Conservation (phyloP, 2,888 invertebrate genomes). For the Phyto melanocephala region DNA sequence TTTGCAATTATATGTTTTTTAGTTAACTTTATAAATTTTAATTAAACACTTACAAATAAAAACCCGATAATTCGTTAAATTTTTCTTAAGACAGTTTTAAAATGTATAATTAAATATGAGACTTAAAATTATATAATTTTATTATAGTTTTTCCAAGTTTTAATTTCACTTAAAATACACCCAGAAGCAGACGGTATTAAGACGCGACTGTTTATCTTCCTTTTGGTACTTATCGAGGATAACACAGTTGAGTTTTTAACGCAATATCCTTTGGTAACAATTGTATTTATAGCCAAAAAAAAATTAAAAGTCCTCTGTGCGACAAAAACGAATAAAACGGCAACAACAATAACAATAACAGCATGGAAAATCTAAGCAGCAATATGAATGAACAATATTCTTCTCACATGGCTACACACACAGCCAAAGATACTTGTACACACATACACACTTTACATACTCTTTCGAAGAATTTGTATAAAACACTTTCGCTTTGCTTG, state of each 20-base stretch:
- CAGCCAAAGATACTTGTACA: not conserved
- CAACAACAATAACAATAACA: slow-evolving; percentile 41
- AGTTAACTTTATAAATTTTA: too few species aligned
- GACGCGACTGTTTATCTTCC: slow-evolving; percentile 67
- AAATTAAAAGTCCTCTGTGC: slow-evolving; percentile 61
- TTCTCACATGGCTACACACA: not conserved
- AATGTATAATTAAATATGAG: too few species aligned
- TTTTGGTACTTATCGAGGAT: slow-evolving; percentile 72
- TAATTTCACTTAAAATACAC: slow-evolving; percentile 30
- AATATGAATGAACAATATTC: slow-evolving; percentile 51
- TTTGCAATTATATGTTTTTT: too few species aligned
- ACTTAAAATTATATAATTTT: slow-evolving; percentile 1
- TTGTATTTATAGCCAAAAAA: slow-evolving; percentile 76
- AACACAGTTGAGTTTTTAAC: slow-evolving; percentile 75
- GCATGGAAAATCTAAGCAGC: slow-evolving; percentile 30
- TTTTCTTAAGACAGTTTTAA: not conserved
- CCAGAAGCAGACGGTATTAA: slow-evolving; percentile 1
- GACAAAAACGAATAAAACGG: slow-evolving; percentile 38
- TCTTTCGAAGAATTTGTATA: slow-evolving; percentile 29
- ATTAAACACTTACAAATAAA: too few species aligned
- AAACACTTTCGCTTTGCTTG: slow-evolving; percentile 60
- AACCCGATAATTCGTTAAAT: not conserved
- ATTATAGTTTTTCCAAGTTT: slow-evolving; percentile 31
- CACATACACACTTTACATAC: slow-evolving; percentile 4
- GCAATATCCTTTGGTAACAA: slow-evolving; percentile 72